phyloP scores from a whole-genome alignment of 2,888 invertebrate genomes.

The Hyles lineata region DNA sequence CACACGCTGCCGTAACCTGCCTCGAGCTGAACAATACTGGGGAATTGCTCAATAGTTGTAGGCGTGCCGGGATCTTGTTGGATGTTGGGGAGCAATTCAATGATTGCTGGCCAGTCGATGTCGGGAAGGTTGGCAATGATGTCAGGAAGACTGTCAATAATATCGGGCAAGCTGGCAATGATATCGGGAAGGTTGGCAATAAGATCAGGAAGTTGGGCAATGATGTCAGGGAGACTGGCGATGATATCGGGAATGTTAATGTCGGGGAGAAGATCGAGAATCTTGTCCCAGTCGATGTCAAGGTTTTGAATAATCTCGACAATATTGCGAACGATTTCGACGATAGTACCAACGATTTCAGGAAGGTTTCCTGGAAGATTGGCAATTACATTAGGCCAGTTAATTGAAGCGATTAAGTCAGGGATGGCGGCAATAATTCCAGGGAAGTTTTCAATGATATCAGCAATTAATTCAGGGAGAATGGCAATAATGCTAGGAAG shows the following conservation, averaged over 20 bases:
- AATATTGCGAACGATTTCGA: not conserved
- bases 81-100: conserved; percentile 38
- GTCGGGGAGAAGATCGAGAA: not conserved
- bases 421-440: not conserved
- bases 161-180: not conserved
- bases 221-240: not conserved
- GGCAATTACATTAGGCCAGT: not conserved
- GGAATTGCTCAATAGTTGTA: not conserved
- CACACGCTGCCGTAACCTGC: conserved; percentile 32
- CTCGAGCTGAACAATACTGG: not conserved
- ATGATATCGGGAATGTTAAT: not conserved
- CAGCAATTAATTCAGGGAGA: not conserved
- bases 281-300: not conserved
- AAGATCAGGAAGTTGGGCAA: conserved; percentile 2
- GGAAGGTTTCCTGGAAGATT: not conserved
- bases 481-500: not conserved
- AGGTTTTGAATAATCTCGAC: not conserved
- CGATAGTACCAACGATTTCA: not conserved
- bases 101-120: conserved; percentile 15
- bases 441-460: not conserved
- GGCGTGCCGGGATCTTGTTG: not conserved
- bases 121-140: conserved; percentile 27
- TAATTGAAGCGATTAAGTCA: not conserved
- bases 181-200: conserved; percentile 1
- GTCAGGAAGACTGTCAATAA: not conserved